Percentiles rank a stretch among this genome's conserved stretches.
Evolutionary conservation across 2,888 invertebrate species (phyloP).

Genomic region (Stenurella melanura): DNA sequence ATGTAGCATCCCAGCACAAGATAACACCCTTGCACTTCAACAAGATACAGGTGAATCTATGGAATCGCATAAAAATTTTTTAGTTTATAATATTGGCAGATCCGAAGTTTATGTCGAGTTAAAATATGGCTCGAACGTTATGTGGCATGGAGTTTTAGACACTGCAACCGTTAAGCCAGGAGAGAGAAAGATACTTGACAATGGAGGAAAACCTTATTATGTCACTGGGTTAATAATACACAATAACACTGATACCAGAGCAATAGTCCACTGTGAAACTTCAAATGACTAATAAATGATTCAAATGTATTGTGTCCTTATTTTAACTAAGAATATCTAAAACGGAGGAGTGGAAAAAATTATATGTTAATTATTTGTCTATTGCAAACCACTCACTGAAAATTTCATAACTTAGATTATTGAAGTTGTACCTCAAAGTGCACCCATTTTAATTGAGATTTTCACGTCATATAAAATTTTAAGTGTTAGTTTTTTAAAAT

Average conservation of each 20-base stretch:
- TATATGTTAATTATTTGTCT: too few relatives aligned
- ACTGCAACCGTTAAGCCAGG: not conserved
- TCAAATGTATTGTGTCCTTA: too few relatives aligned
- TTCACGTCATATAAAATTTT: too few relatives aligned
- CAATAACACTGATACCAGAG: constrained; percentile 32
- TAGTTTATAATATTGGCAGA: constrained; percentile 43
- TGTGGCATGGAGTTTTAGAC: constrained; percentile 31
- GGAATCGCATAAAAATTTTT: constrained; percentile 11
- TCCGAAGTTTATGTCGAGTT: constrained; percentile 34
- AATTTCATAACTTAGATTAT: too few relatives aligned
- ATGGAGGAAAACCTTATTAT: constrained; percentile 33
- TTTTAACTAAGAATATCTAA: too few relatives aligned
- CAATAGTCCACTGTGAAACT: constrained; percentile 24
- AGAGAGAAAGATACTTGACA: constrained; percentile 28
- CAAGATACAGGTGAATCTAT: constrained; percentile 25
- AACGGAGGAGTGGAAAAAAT: too few relatives aligned
- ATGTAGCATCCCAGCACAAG: not conserved
- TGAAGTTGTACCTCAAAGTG: too few relatives aligned
- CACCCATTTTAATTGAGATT: too few relatives aligned
- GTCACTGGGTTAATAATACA: constrained; percentile 35
- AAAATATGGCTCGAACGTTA: constrained; percentile 33
- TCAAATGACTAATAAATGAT: too few relatives aligned
- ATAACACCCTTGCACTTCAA: not conserved
- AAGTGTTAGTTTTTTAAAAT: too few relatives aligned
- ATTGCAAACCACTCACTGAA: too few relatives aligned